Conservation (phyloP, 2,113 vertebrate genomes). For the Ceuthmochares aereus region DNA sequence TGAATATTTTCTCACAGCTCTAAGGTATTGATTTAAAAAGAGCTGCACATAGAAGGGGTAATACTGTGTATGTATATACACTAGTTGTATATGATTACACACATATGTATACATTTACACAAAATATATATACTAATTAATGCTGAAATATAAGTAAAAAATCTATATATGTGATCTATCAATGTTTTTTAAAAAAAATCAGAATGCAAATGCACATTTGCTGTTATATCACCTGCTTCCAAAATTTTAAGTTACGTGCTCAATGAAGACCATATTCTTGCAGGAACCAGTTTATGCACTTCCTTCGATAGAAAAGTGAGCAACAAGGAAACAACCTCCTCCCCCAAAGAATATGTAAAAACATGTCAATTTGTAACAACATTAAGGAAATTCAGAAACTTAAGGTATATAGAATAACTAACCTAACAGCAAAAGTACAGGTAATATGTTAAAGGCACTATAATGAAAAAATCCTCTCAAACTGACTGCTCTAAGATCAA, state of each 20-base stretch:
- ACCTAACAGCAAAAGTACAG: not conserved
- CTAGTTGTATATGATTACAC: not conserved
- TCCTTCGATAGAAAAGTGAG: not conserved
- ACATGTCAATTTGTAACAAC: not conserved
- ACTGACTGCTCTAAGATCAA: not conserved
- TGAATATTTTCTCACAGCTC: not conserved
- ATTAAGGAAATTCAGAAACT: not conserved
- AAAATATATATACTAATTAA: not conserved
- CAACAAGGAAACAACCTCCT: not conserved
- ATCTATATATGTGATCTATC: accelerated
- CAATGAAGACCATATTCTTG: not conserved
- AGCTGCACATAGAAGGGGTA: not conserved
- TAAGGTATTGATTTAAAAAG: not conserved
- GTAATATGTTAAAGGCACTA: not conserved
- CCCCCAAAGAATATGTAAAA: not conserved
- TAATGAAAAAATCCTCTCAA: not conserved
- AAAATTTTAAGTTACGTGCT: not conserved
- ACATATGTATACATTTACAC: not conserved
- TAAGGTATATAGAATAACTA: not conserved
- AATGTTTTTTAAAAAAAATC: not conserved
- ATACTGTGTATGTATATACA: not conserved
- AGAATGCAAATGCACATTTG: not conserved
- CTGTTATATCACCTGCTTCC: not conserved
- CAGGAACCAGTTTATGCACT: not conserved
- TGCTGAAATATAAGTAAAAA: not conserved